A percentile compares a stretch with the other conserved stretches of the same genome.
Evolutionary conservation across 2,113 vertebrate species (phyloP).

Genomic region (Sinocyclocheilus grahami): DNA sequence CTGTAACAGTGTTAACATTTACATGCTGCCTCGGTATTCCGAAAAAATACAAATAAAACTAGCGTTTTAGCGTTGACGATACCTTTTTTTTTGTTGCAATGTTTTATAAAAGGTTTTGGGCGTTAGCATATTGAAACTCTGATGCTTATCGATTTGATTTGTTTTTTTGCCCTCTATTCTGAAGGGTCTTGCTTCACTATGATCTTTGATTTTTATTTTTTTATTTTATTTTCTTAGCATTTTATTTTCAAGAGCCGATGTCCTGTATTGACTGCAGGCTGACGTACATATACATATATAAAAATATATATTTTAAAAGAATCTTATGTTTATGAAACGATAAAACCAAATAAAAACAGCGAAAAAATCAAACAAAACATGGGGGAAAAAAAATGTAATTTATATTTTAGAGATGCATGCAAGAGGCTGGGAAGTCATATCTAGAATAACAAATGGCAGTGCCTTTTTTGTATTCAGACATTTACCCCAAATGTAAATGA

Average conservation of each 20-base stretch:
- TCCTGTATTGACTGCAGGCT: conserved; percentile 93
- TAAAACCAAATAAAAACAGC: conserved; percentile 40
- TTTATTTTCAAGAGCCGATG: conserved; percentile 75
- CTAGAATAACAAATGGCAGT: conserved; percentile 92
- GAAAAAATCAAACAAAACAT: conserved; percentile 38
- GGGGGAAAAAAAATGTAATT: conserved; percentile 70
- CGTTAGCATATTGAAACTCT: conserved; percentile 51
- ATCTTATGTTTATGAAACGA: conserved; percentile 67
- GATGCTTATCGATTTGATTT: conserved; percentile 28
- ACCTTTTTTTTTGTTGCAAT: conserved; percentile 49
- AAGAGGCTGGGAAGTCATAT: conserved; percentile 84
- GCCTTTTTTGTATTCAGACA: conserved; percentile 89
- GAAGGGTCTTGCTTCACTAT: conserved; percentile 71
- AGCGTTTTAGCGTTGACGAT: conserved; percentile 57
- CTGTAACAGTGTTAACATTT: conserved; percentile 67
- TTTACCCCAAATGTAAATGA: conserved; percentile 76
- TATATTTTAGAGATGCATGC: conserved; percentile 84
- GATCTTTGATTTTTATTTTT: conserved; percentile 54
- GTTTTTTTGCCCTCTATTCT: conserved; percentile 58
- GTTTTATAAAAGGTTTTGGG: conserved; percentile 59
- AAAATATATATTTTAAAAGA: conserved; percentile 77
- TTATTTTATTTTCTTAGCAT: conserved; percentile 54
- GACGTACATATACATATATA: conserved; percentile 78
- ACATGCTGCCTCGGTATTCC: conserved; percentile 66
- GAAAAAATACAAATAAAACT: conserved; percentile 57